Percentiles rank a stretch among this genome's conserved stretches.
phyloP scores from a whole-genome alignment of 64 coral and sea anemone species.

The Porites australiensis region DNA sequence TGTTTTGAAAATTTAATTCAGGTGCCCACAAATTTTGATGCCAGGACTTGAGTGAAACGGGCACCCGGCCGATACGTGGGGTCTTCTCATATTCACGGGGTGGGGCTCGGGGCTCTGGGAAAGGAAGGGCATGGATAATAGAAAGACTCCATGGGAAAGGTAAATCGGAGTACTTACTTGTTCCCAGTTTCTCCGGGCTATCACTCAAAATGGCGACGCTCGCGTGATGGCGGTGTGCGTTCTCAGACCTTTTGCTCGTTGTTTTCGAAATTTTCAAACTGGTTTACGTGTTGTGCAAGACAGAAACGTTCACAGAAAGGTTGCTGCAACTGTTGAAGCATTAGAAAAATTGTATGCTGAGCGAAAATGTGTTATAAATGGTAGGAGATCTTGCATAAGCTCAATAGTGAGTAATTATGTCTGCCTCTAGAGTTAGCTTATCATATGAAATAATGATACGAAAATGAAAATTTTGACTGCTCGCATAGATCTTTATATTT shows the following conservation, averaged over 20 bases:
- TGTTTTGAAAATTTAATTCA: no score
- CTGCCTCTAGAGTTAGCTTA: no score
- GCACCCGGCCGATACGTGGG: no score
- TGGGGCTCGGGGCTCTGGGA: no score
- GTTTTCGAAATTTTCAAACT: not conserved
- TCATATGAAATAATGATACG: no score
- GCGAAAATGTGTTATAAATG: constrained; percentile 33
- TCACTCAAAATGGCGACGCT: not conserved
- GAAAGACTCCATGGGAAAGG: no score
- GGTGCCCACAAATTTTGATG: no score
- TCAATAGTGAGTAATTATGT: not conserved
- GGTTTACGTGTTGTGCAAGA: not conserved
- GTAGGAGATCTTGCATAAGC: not conserved
- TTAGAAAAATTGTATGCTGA: constrained; percentile 19
- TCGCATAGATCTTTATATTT: no score
- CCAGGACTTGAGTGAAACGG: no score
- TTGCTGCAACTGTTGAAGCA: not conserved
- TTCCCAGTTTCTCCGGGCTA: not conserved
- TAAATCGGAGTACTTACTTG: not conserved
- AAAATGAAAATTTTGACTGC: no score
- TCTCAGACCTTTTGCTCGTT: not conserved
- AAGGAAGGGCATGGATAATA: no score
- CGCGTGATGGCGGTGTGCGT: not conserved
- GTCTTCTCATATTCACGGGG: no score
- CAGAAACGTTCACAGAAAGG: not conserved